Evolutionary conservation across 2,113 vertebrate species (phyloP).

Genomic region (Sinocyclocheilus rhinocerous): DNA sequence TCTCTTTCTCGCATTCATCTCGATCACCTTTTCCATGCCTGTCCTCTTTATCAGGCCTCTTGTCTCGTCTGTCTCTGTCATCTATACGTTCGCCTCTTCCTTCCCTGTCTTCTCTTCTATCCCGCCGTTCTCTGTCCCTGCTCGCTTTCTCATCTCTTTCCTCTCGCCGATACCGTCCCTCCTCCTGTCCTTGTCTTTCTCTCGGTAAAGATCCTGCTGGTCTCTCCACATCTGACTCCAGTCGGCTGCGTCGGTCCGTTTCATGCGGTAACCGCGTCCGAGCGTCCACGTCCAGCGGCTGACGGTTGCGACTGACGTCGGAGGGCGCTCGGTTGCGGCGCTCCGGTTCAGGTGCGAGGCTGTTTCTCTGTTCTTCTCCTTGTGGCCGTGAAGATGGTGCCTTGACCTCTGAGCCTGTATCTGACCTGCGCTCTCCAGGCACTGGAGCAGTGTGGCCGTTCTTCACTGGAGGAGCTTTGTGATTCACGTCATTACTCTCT

Average conservation of each 20-base stretch:
- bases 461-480: slow-evolving; percentile 76
- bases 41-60: slow-evolving; percentile 34
- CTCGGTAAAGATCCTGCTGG: slow-evolving; percentile 59
- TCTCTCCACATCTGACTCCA: slow-evolving; percentile 64
- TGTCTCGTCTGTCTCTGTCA: slow-evolving; percentile 23
- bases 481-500: slow-evolving; percentile 81
- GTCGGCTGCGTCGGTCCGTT: slow-evolving; percentile 59
- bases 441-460: slow-evolving; percentile 84
- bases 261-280: slow-evolving; percentile 64
- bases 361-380: slow-evolving; percentile 72
- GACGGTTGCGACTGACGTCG: slow-evolving; percentile 67
- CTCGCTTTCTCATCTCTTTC: slow-evolving; percentile 56
- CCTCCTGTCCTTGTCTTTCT: slow-evolving; percentile 40
- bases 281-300: slow-evolving; percentile 75
- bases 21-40: neutral
- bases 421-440: slow-evolving; percentile 61
- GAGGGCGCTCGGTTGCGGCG: slow-evolving; percentile 61
- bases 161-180: slow-evolving; percentile 48
- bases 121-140: slow-evolving; percentile 41
- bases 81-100: slow-evolving; percentile 19
- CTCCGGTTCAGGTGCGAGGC: slow-evolving; percentile 50
- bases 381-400: slow-evolving; percentile 68
- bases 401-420: slow-evolving; percentile 51
- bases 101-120: slow-evolving; percentile 46
- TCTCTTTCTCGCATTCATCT: slow-evolving; percentile 10